A percentile compares a stretch with the other conserved stretches of the same genome.
Evolutionary conservation across 1,140 invertebrate species (phyloP).

Genomic region (Thaumatotibia leucotreta): DNA sequence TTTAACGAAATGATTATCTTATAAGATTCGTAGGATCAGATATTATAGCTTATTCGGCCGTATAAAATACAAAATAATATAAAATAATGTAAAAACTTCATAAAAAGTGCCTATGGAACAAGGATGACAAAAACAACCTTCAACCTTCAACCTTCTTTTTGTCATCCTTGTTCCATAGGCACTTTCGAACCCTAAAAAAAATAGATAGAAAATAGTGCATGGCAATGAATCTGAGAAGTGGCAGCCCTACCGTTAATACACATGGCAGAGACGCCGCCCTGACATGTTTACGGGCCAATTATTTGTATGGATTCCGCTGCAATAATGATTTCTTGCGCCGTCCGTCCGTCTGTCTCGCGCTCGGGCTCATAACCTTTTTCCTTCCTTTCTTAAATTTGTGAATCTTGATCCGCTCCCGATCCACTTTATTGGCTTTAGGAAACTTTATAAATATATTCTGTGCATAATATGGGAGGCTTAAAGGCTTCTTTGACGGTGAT

Average conservation of each 20-base stretch:
- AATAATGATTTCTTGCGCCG: slow-evolving; percentile 73
- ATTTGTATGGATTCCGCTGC: slow-evolving; percentile 73
- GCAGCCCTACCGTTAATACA: slow-evolving; percentile 64
- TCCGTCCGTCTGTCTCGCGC: slow-evolving; percentile 36
- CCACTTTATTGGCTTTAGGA: slow-evolving; percentile 20
- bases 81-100: too few species aligned
- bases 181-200: too few species aligned
- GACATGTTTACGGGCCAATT: slow-evolving; percentile 76
- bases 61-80: too few species aligned
- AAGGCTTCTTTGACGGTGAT: not conserved
- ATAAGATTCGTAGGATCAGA: too few species aligned
- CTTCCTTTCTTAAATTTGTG: slow-evolving; percentile 32
- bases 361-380: slow-evolving; percentile 48
- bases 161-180: too few species aligned
- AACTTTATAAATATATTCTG: slow-evolving; percentile 17
- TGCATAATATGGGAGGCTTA: not conserved
- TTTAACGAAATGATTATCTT: too few species aligned
- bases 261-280: slow-evolving; percentile 69
- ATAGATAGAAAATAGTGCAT: too few species aligned
- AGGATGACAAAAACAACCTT: too few species aligned
- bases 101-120: too few species aligned
- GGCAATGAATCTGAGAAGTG: slow-evolving; percentile 16
- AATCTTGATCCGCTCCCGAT: slow-evolving; percentile 38
- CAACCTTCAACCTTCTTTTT: too few species aligned
- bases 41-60: too few species aligned